phyloP scores from a whole-genome alignment of 2,113 vertebrate genomes.

The Corvus hawaiiensis region DNA sequence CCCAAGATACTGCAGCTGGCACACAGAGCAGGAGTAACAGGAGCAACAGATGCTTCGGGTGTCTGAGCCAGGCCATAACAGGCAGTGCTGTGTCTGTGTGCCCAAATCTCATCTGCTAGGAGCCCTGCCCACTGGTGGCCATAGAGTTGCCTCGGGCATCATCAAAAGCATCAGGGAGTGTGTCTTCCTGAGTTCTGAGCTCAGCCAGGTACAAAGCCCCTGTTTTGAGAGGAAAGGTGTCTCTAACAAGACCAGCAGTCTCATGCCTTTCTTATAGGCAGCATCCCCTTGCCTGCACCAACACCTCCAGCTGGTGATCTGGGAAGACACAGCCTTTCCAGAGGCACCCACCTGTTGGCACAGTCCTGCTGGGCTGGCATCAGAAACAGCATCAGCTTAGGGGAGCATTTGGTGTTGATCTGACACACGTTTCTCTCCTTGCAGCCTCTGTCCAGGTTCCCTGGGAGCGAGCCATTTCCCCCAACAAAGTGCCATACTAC shows the following conservation, averaged over 20 bases:
- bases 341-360: not conserved
- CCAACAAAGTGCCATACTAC: slow-evolving; percentile 98
- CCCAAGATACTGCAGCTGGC: not conserved
- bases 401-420: not conserved
- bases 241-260: not conserved
- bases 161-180: not conserved
- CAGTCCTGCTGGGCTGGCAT: not conserved
- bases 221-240: not conserved
- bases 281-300: not conserved
- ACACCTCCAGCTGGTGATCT: not conserved
- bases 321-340: not conserved
- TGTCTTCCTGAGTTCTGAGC: not conserved
- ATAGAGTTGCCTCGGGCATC: not conserved
- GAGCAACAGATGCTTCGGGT: not conserved
- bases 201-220: not conserved
- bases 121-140: not conserved
- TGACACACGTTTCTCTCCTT: slow-evolving; percentile 26
- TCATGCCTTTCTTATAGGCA: not conserved
- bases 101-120: not conserved
- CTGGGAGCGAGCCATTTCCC: slow-evolving; percentile 97
- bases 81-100: not conserved
- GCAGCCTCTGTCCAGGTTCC: slow-evolving; percentile 96
- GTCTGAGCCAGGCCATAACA: not conserved
- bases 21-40: not conserved
- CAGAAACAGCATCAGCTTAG: not conserved